These are phyloP conservation scores for Ormia ochracea DNA, from an alignment of 2,888 invertebrate species.

Conservation along the genomic window DNA sequence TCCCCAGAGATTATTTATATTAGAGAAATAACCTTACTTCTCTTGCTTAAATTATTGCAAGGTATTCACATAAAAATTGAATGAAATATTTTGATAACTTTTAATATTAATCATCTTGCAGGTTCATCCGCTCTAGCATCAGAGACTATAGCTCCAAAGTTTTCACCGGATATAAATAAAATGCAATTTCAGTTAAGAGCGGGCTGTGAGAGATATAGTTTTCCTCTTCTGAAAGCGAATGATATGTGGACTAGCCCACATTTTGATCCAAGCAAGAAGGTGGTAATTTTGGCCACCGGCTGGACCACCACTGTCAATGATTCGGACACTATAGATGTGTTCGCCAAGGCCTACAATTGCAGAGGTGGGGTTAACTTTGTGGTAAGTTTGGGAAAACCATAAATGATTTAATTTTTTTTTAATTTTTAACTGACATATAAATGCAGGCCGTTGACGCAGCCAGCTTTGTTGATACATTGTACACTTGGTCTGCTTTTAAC, in stretches of 20 bases:
- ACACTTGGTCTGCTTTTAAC: conserved; percentile 75
- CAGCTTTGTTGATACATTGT: conserved; percentile 73
- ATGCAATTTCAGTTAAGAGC: conserved; percentile 73
- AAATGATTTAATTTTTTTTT: neutral
- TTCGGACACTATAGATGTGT: conserved; percentile 67
- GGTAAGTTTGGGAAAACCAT: conserved; percentile 65
- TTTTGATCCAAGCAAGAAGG: conserved; percentile 71
- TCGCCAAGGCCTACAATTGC: conserved; percentile 73
- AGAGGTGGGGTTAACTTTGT: conserved; percentile 75
- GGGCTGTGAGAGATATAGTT: conserved; percentile 67
- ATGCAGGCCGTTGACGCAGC: conserved; percentile 73
- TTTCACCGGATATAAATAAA: conserved; percentile 70
- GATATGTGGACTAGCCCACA: conserved; percentile 71
- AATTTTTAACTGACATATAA: neutral
- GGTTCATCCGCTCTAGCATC: conserved; percentile 72
- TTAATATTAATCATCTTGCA: too few relatives aligned
- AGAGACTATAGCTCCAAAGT: conserved; percentile 67
- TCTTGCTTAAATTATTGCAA: too few relatives aligned
- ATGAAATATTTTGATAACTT: too few relatives aligned
- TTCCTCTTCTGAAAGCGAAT: conserved; percentile 69
- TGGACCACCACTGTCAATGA: conserved; percentile 74
- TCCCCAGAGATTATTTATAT: too few relatives aligned
- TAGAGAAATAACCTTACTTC: too few relatives aligned
- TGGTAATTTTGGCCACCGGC: conserved; percentile 74
- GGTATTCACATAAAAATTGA: too few relatives aligned